Percentiles rank a stretch among this genome's conserved stretches.
phyloP scores from a whole-genome alignment of 2,888 invertebrate genomes.

The Agrotis exclamationis region DNA sequence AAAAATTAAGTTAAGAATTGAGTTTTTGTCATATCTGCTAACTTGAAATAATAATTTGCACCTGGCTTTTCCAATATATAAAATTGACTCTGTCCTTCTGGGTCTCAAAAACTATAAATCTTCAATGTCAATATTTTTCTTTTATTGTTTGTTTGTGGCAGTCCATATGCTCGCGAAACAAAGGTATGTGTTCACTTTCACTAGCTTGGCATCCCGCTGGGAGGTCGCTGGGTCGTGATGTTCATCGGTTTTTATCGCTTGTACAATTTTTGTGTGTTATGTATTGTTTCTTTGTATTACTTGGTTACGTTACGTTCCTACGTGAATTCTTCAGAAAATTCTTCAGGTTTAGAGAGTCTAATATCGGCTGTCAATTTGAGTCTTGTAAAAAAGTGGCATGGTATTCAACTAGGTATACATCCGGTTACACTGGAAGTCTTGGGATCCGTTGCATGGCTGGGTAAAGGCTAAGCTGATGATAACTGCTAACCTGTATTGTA shows the following conservation, averaged over 20 bases:
- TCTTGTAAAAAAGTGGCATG: too few species aligned
- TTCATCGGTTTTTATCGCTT: constrained; percentile 55
- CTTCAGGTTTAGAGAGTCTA: neutral
- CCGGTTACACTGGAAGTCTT: too few species aligned
- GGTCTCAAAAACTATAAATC: constrained; percentile 6
- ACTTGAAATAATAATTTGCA: neutral
- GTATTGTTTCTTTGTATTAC: constrained; percentile 28
- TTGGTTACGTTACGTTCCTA: constrained; percentile 27
- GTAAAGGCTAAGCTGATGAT: too few species aligned
- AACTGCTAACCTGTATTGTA: too few species aligned
- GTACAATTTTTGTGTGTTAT: constrained; percentile 19
- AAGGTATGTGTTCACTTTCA: constrained; percentile 61
- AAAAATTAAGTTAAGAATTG: too few species aligned
- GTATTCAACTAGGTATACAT: too few species aligned
- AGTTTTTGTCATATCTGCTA: too few species aligned
- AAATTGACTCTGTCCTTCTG: neutral
- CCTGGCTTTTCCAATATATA: neutral
- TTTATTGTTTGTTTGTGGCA: constrained; percentile 42
- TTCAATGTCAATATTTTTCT: constrained; percentile 2
- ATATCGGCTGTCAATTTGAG: neutral
- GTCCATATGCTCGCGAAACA: constrained; percentile 45
- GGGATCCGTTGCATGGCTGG: too few species aligned
- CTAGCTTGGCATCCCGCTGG: constrained; percentile 50
- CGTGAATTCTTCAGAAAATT: constrained; percentile 10
- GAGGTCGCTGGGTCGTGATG: constrained; percentile 53